phyloP scores from a whole-genome alignment of 92 coral and sea anemone genomes.

The Diadumene lineata region DNA sequence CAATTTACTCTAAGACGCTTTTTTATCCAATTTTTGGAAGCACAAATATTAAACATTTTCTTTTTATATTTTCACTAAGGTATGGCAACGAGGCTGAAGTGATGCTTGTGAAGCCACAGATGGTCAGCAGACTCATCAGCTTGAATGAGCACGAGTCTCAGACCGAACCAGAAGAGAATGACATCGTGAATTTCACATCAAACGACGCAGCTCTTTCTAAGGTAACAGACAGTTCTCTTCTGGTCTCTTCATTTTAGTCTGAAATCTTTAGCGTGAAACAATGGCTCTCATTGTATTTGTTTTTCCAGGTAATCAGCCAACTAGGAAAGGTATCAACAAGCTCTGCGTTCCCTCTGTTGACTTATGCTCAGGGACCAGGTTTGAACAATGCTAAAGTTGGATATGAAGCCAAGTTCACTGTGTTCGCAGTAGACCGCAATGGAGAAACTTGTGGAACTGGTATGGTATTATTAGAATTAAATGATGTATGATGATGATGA shows the following conservation, averaged over 20 bases:
- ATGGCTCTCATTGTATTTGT: no score
- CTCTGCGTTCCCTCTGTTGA: constrained; percentile 72
- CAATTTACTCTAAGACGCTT: no score
- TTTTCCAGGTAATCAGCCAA: constrained; percentile 54
- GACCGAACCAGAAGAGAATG: constrained; percentile 86
- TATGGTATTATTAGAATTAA: neutral
- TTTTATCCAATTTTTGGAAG: no score
- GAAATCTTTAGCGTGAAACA: no score
- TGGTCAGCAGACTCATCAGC: constrained; percentile 85
- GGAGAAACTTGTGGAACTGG: constrained; percentile 75
- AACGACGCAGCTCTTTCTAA: constrained; percentile 71
- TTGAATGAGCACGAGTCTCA: constrained; percentile 84
- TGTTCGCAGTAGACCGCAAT: constrained; percentile 65
- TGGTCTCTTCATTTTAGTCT: no score
- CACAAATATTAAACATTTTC: neutral
- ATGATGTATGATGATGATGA: neutral
- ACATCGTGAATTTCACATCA: constrained; percentile 71
- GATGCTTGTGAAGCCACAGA: constrained; percentile 92
- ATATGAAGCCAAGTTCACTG: constrained; percentile 62
- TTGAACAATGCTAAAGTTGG: constrained; percentile 75
- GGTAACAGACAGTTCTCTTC: no score
- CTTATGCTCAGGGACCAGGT: constrained; percentile 80
- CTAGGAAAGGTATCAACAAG: constrained; percentile 80
- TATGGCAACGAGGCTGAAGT: constrained; percentile 96
- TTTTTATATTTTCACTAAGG: neutral